Conservation (phyloP, 2,113 vertebrate species). For the Abramis brama region DNA sequence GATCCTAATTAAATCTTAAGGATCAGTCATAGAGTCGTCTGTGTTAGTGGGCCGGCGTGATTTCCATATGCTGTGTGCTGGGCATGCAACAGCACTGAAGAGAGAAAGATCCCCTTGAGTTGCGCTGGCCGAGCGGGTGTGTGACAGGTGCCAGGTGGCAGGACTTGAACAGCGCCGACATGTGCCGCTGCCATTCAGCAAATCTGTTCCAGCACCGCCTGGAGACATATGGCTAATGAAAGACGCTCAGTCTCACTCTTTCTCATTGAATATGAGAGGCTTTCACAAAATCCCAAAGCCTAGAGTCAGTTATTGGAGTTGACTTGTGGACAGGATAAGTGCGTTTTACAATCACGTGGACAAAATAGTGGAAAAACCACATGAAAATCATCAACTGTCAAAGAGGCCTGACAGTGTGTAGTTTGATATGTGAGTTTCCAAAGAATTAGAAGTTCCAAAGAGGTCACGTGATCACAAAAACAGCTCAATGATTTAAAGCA, state of each 20-base stretch:
- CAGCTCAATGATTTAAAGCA: background rate
- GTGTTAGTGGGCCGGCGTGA: background rate
- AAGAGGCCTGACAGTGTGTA: background rate
- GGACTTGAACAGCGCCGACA: constrained; percentile 37
- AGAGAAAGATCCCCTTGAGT: background rate
- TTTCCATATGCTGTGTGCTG: constrained; percentile 14
- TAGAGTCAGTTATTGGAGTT: constrained; percentile 35
- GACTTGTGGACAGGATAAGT: constrained; percentile 47
- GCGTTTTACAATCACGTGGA: background rate
- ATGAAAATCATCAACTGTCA: background rate
- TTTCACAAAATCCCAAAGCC: constrained; percentile 26
- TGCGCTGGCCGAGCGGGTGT: constrained; percentile 30
- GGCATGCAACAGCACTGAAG: background rate
- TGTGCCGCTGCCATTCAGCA: constrained; percentile 45
- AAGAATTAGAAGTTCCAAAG: background rate
- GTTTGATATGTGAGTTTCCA: background rate
- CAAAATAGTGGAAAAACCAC: background rate
- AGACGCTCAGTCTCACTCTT: background rate
- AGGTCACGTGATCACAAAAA: background rate
- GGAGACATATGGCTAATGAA: constrained; percentile 45
- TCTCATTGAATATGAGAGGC: constrained; percentile 30
- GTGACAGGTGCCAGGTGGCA: constrained; percentile 52
- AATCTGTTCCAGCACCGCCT: constrained; percentile 6
- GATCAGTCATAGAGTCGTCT: background rate
- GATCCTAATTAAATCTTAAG: background rate